Percentiles rank a stretch among this genome's conserved stretches.
Evolutionary conservation across 2,113 vertebrate genomes (phyloP).

Genomic region (Sinocyclocheilus anshuiensis): DNA sequence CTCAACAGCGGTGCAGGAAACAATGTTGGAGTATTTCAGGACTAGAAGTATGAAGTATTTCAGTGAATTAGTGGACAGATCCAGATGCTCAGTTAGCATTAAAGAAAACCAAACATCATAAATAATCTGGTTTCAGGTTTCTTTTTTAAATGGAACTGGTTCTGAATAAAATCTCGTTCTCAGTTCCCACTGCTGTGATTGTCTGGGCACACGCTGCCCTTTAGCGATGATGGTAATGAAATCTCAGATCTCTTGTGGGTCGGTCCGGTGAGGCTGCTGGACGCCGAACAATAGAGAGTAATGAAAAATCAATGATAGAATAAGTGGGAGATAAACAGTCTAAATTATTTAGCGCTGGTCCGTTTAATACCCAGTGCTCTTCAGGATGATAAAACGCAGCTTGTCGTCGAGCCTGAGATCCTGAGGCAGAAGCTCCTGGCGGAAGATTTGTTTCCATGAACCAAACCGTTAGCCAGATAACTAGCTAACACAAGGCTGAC

Average conservation of each 20-base stretch:
- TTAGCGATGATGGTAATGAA: conserved; percentile 9
- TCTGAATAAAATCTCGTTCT: background rate
- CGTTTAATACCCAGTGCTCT: conserved; percentile 29
- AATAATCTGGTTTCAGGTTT: background rate
- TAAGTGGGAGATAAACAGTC: conserved; percentile 32
- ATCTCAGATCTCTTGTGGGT: conserved; percentile 16
- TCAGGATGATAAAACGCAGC: background rate
- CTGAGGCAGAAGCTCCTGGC: background rate
- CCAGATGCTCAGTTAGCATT: background rate
- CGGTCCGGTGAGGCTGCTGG: background rate
- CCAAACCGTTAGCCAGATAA: background rate
- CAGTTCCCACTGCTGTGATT: background rate
- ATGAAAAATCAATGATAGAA: conserved; percentile 44
- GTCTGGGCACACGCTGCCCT: background rate
- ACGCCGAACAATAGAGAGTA: conserved; percentile 20
- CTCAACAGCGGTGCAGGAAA: too few relatives aligned
- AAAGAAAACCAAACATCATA: background rate
- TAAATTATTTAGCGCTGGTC: conserved; percentile 36
- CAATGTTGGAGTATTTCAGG: too few relatives aligned
- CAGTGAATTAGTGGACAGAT: background rate
- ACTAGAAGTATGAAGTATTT: too few relatives aligned
- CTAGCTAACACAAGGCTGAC: conserved; percentile 5
- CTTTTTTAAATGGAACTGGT: background rate
- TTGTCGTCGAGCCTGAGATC: background rate
- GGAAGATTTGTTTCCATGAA: background rate